Conservation (phyloP, 2,113 vertebrate species). For the Varanus komodoensis region DNA sequence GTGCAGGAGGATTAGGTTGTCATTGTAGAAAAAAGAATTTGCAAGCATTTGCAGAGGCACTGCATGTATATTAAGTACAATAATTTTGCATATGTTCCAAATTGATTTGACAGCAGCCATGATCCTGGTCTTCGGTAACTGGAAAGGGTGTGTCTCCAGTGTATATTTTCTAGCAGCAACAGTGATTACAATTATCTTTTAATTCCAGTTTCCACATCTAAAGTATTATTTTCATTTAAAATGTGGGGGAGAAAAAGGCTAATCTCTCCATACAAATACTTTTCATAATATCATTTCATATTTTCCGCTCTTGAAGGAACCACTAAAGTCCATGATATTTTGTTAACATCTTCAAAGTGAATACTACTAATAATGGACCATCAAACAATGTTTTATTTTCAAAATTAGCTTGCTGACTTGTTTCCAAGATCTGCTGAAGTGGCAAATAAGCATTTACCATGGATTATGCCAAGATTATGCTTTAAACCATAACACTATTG, state of each 20-base stretch:
- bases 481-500: background rate
- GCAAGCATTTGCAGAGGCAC: slow-evolving; percentile 14
- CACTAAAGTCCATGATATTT: background rate
- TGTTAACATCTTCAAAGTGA: background rate
- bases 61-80: background rate
- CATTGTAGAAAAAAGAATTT: slow-evolving; percentile 13
- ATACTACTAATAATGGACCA: background rate
- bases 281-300: background rate
- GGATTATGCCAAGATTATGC: background rate
- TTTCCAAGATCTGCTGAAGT: background rate
- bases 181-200: background rate
- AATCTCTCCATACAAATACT: background rate
- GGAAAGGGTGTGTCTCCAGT: background rate
- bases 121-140: background rate
- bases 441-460: background rate
- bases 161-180: background rate
- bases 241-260: background rate
- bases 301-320: background rate
- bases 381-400: background rate
- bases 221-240: slow-evolving; percentile 3
- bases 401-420: background rate
- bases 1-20: background rate
- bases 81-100: background rate
- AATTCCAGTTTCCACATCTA: background rate
- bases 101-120: background rate